A percentile compares a stretch with the other conserved stretches of the same genome.
Evolutionary conservation across 2,888 invertebrate species (phyloP).

Genomic region (Diaperis boleti): DNA sequence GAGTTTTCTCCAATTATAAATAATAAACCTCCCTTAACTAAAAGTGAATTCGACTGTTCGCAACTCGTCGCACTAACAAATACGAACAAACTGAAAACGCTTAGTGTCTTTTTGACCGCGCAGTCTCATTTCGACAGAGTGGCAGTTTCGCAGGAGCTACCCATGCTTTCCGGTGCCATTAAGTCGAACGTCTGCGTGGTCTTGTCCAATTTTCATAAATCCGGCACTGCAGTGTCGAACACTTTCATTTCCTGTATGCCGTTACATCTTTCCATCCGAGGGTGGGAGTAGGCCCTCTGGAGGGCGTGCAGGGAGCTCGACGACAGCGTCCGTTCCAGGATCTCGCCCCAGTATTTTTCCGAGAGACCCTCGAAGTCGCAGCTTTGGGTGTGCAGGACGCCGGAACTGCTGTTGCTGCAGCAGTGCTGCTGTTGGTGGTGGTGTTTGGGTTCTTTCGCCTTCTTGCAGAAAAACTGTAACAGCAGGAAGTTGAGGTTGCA

Average conservation of each 20-base stretch:
- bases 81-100: too few species aligned
- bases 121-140: slow-evolving; percentile 55
- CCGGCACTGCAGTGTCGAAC: slow-evolving; percentile 62
- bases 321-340: slow-evolving; percentile 81
- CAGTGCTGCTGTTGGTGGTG: slow-evolving; percentile 54
- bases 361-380: slow-evolving; percentile 70
- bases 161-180: slow-evolving; percentile 59
- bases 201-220: slow-evolving; percentile 66
- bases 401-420: slow-evolving; percentile 57
- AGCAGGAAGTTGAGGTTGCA: not conserved
- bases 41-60: too few species aligned
- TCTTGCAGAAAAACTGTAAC: slow-evolving; percentile 60
- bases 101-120: slow-evolving; percentile 45
- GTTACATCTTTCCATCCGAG: slow-evolving; percentile 61
- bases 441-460: slow-evolving; percentile 53
- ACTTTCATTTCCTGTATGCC: slow-evolving; percentile 62
- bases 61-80: too few species aligned
- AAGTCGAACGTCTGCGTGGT: slow-evolving; percentile 65
- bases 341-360: slow-evolving; percentile 74
- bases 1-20: too few species aligned
- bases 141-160: slow-evolving; percentile 60
- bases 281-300: slow-evolving; percentile 58
- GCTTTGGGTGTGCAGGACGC: slow-evolving; percentile 62
- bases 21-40: too few species aligned
- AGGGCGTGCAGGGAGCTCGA: slow-evolving; percentile 79